A percentile compares a stretch with the other conserved stretches of the same genome.
Conservation (phyloP, 2,797 vertebrate genomes). For the Gadopsis bispinosus region DNA sequence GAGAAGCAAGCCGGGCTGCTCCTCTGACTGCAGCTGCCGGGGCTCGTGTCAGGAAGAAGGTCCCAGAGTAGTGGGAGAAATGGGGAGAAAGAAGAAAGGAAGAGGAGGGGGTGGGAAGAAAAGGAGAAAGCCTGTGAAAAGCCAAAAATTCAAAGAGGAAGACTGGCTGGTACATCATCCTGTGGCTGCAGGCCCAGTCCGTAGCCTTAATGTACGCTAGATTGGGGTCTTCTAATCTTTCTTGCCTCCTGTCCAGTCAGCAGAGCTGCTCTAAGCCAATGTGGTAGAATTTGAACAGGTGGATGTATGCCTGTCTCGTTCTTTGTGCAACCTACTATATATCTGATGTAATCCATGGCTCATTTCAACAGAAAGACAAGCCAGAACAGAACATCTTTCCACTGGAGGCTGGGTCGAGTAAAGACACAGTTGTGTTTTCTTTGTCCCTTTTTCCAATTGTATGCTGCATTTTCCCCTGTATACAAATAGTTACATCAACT, state of each 20-base stretch:
- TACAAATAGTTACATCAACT: neutral
- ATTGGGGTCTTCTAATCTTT: constrained; percentile 41
- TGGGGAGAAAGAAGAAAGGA: neutral
- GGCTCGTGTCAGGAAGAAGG: constrained; percentile 63
- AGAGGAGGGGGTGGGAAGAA: neutral
- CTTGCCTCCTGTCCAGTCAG: constrained; percentile 43
- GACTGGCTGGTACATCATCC: constrained; percentile 37
- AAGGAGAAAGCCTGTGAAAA: constrained; percentile 36
- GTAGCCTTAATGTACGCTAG: constrained; percentile 29
- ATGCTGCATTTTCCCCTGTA: neutral
- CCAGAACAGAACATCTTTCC: neutral
- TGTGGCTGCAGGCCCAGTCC: constrained; percentile 47
- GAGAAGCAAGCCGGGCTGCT: constrained; percentile 39
- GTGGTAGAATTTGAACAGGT: constrained; percentile 34
- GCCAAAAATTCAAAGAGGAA: constrained; percentile 34
- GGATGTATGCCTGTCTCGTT: constrained; percentile 19
- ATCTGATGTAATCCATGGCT: constrained; percentile 39
- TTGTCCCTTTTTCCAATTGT: neutral
- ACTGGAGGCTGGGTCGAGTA: neutral
- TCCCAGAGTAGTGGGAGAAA: constrained; percentile 37
- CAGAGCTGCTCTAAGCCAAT: constrained; percentile 38
- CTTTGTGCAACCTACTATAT: constrained; percentile 38
- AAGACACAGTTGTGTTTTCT: neutral
- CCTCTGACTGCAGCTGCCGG: constrained; percentile 41
- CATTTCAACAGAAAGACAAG: constrained; percentile 11